Evolutionary conservation across 2,113 vertebrate genomes (phyloP).

Genomic region (Myotis yumanensis): DNA sequence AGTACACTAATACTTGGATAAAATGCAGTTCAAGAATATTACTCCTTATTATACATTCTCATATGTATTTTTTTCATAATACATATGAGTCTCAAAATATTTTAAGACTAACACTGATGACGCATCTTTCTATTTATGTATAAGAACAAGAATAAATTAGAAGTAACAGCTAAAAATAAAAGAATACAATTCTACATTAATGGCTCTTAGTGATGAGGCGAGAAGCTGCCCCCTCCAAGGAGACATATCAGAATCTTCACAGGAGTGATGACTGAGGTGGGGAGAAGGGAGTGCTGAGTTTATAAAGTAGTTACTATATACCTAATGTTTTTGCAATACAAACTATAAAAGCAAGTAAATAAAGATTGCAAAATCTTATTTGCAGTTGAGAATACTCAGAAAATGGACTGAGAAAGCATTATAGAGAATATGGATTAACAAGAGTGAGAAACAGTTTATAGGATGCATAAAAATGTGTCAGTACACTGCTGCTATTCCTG

Average conservation of each 20-base stretch:
- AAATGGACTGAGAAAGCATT: neutral
- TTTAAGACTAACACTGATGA: neutral
- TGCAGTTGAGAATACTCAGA: slow-evolving; percentile 4
- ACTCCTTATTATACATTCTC: neutral
- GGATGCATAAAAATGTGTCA: neutral
- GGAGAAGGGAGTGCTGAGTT: neutral
- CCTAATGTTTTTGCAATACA: neutral
- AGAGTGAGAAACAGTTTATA: neutral
- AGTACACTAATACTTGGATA: neutral
- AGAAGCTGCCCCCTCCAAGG: neutral
- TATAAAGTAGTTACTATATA: neutral
- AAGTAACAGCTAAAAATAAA: slow-evolving; percentile 12
- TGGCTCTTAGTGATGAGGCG: neutral
- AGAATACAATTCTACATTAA: neutral
- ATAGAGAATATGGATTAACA: neutral
- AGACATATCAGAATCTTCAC: neutral
- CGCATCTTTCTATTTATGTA: neutral
- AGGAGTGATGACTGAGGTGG: neutral
- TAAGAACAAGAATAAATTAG: slow-evolving; percentile 40
- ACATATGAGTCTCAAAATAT: neutral
- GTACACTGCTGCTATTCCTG: neutral
- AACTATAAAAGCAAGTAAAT: neutral
- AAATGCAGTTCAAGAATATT: neutral
- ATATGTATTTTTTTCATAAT: neutral
- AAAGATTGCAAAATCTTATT: neutral